Evolutionary conservation across 2,888 invertebrate species (phyloP), one percentile per base, ranked within the genome.

Genomic region (Drosophila peninsularis): DNA sequence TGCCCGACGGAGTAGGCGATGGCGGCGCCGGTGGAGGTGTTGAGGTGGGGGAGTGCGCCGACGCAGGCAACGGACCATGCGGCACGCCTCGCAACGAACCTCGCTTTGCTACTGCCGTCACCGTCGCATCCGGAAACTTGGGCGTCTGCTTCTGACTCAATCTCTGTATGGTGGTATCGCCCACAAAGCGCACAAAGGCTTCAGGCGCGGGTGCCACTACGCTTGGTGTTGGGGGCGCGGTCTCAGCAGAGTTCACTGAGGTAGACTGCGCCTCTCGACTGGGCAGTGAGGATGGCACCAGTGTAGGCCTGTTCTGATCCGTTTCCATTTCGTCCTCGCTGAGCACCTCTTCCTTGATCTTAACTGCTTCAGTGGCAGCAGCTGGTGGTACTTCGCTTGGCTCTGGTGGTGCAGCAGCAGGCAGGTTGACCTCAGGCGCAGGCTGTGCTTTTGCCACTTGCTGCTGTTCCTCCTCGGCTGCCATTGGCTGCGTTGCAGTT

Each of bases 131-230:
- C 50, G 75, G 56, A 5, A 52, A 19, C 24, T 56, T 52, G 4
- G 37, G 41, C 68, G 17, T 62, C 47, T 76, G 45, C 58, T 80
- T 73, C 24, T 83, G 73, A 34, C 80, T 80, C 14, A 92, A 27
- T 11, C 90, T 82, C 58, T 91, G 91, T 39, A 92, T 91, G 27
- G 90, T 91, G 1, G 91, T 91, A 14, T 91, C 91, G 1, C 91
- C 92, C 7, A 91, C 87, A 32, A 86, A 77, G 5, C 90, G 88
- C 14, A 91, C 82, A 6, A 69, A 55, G 5, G 67, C 55, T 34
- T 71, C 69, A 5, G 17, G 9, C 5, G 50, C 7, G 1, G 44
- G 3, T 4, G 36, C 1, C 2, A 19, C 41, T 17, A n/a, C 10
- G 10, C 5, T 41, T 19, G 39, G 6, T 14, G 39, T 5, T 14